Conservation (phyloP, 2,113 vertebrate genomes). For the Balaenoptera acutorostrata region DNA sequence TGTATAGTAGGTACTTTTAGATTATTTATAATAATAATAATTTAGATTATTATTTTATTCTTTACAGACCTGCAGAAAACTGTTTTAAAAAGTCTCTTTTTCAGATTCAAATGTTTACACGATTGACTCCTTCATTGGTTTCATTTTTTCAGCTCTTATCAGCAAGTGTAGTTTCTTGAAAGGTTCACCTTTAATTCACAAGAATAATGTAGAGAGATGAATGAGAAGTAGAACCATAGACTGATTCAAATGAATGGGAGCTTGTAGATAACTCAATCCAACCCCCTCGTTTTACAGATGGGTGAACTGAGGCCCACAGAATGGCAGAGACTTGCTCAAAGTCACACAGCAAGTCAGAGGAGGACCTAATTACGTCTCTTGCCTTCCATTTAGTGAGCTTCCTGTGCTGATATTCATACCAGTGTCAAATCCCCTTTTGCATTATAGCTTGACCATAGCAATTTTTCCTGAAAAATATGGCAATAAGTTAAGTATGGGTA, state of each 20-base stretch:
- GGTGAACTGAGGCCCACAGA: not conserved
- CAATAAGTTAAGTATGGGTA: not conserved
- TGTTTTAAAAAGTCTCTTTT: not conserved
- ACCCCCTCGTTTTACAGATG: not conserved
- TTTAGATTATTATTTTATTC: slow-evolving; percentile 14
- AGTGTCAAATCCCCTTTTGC: not conserved
- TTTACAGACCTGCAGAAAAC: not conserved
- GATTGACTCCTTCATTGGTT: not conserved
- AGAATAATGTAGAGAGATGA: not conserved
- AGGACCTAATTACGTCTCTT: not conserved
- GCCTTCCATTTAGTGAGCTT: not conserved
- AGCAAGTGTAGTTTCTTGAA: not conserved
- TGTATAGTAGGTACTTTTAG: not conserved
- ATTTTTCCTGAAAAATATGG: not conserved
- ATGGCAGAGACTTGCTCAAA: not conserved
- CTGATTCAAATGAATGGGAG: not conserved
- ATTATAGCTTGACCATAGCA: not conserved
- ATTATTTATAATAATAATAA: not conserved
- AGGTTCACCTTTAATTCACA: not conserved
- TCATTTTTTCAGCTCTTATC: not conserved
- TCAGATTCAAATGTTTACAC: not conserved
- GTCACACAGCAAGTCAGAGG: not conserved
- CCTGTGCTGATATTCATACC: not conserved
- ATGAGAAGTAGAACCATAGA: not conserved
- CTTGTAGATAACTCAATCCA: not conserved